These are phyloP conservation scores for Mohoua ochrocephala DNA, from an alignment of 2,113 vertebrate species.

Conservation along the genomic window DNA sequence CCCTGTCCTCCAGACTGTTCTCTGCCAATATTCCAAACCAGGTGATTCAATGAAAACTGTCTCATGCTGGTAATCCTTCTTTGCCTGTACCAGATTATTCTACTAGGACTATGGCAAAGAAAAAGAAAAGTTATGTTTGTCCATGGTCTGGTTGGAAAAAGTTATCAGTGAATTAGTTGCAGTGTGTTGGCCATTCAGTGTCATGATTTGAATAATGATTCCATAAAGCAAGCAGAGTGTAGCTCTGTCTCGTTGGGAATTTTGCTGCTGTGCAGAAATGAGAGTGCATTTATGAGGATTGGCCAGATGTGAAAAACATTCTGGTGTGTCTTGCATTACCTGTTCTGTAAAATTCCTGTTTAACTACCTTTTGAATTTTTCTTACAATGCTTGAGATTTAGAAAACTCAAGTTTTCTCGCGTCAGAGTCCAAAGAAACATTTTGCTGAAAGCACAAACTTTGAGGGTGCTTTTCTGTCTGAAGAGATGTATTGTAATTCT, in stretches of 20 bases:
- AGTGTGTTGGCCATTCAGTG: not conserved
- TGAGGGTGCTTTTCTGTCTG: not conserved
- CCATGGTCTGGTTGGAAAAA: not conserved
- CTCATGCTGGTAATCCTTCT: not conserved
- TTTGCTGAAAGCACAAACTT: not conserved
- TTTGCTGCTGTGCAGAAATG: not conserved
- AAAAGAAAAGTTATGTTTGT: not conserved
- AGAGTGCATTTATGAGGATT: not conserved
- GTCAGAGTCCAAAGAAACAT: not conserved
- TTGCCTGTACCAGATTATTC: not conserved
- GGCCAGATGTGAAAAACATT: not conserved
- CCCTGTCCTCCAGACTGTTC: not conserved
- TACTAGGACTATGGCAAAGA: not conserved
- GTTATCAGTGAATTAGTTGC: not conserved
- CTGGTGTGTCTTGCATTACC: not conserved
- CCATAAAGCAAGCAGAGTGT: not conserved
- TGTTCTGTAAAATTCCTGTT: not conserved
- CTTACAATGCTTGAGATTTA: not conserved
- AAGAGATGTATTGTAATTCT: slow-evolving; percentile 5
- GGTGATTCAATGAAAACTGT: not conserved
- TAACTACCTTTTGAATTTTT: not conserved
- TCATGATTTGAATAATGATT: not conserved
- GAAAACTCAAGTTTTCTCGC: not conserved
- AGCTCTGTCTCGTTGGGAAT: not conserved
- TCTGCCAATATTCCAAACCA: not conserved